A percentile compares a stretch with the other conserved stretches of the same genome.
Conservation (phyloP, 2,888 invertebrate species). For the Gastracanthus pulcherrimus region DNA sequence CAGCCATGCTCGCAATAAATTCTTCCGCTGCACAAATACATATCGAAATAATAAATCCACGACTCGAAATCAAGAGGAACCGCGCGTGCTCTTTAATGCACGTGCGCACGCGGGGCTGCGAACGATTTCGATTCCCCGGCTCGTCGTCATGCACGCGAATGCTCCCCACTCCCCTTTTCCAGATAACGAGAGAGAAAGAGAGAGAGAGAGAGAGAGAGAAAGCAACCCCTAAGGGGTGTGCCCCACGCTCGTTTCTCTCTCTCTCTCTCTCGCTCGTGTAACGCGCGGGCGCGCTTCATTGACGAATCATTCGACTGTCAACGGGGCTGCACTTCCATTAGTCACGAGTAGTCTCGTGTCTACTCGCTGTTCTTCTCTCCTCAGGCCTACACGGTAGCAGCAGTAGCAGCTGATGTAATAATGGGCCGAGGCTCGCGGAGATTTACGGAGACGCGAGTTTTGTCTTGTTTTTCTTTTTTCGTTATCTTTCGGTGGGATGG, state of each 20-base stretch:
- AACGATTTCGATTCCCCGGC: conserved; percentile 11
- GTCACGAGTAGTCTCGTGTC: conserved; percentile 40
- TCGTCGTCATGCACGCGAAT: conserved; percentile 16
- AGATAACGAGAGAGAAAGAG: background rate
- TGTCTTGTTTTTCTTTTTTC: conserved; percentile 6
- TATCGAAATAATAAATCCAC: conserved; percentile 3
- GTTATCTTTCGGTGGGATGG: conserved; percentile 5
- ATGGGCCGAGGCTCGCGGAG: conserved; percentile 10
- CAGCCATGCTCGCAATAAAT: too few relatives aligned
- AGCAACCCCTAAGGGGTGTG: conserved; percentile 29
- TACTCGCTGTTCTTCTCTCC: conserved; percentile 12
- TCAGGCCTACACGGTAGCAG: too few relatives aligned
- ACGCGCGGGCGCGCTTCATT: conserved; percentile 9
- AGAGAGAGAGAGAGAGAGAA: conserved; percentile 48
- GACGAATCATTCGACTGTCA: conserved; percentile 45
- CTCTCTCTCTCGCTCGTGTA: too few relatives aligned
- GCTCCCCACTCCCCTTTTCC: background rate
- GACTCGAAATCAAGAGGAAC: background rate
- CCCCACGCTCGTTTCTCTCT: background rate
- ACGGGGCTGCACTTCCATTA: conserved; percentile 40
- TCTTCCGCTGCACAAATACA: background rate
- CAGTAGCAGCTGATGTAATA: conserved; percentile 18
- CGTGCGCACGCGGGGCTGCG: background rate
- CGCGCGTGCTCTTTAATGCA: background rate
- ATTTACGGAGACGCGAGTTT: conserved; percentile 37